Conservation (phyloP, 2,113 vertebrate genomes). For the Ailurus styani region DNA sequence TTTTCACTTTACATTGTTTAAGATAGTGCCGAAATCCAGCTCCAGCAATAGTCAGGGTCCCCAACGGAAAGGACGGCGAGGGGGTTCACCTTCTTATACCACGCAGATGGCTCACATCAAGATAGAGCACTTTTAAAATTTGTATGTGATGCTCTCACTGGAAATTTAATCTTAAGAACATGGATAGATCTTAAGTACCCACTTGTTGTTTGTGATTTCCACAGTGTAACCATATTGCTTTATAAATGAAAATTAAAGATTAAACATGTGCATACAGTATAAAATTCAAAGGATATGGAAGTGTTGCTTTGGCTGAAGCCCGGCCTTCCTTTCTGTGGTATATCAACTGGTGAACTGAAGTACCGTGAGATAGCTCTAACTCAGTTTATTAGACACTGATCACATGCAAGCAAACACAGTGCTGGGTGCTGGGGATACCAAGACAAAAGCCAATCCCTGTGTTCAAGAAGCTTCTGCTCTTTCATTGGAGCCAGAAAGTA, state of each 20-base stretch:
- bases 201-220: slow-evolving; percentile 18
- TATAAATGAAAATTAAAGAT: background rate
- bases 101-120: too few species aligned
- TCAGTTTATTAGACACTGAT: background rate
- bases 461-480: background rate
- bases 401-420: background rate
- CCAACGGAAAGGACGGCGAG: too few species aligned
- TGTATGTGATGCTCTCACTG: background rate
- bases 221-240: background rate
- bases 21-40: too few species aligned
- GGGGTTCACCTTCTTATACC: too few species aligned
- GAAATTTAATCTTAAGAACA: background rate
- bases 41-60: too few species aligned
- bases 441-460: background rate
- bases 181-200: background rate
- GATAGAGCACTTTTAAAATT: background rate
- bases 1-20: slow-evolving; percentile 22
- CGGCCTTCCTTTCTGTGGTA: background rate
- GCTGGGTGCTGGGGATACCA: background rate
- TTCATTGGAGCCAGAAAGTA: background rate
- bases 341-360: background rate
- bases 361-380: background rate
- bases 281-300: background rate
- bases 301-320: background rate
- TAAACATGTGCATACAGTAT: background rate